Conservation (phyloP, 1,140 invertebrate species). For the Tetragonula clypearis region DNA sequence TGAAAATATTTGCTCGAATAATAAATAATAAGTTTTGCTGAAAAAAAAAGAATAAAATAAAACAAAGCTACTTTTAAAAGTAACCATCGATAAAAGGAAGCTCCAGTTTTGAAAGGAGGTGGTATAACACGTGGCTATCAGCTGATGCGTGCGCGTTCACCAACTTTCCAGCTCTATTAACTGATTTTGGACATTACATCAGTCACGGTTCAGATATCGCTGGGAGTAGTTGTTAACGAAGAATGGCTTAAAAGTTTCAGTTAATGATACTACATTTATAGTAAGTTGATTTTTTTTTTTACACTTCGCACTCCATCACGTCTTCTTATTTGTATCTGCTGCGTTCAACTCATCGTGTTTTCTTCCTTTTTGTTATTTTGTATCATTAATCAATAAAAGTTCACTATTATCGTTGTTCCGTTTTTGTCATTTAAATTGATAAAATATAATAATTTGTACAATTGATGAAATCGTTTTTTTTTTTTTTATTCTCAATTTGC, state of each 20-base stretch:
- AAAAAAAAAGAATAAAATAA: background rate
- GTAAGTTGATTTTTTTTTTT: background rate
- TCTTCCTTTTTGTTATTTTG: background rate
- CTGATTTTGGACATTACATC: slow-evolving; percentile 33
- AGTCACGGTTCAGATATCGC: slow-evolving; percentile 37
- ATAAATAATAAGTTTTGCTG: background rate
- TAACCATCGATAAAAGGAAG: background rate
- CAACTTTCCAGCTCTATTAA: slow-evolving; percentile 21
- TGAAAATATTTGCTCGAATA: background rate
- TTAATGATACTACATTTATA: background rate
- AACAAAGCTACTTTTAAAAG: background rate
- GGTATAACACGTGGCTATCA: slow-evolving; percentile 66
- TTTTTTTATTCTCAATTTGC: slow-evolving; percentile 5
- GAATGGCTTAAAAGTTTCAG: background rate
- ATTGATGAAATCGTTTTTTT: background rate
- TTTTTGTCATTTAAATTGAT: background rate
- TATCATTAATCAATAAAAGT: background rate
- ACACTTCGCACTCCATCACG: background rate
- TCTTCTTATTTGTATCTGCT: background rate
- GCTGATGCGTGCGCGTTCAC: slow-evolving; percentile 64
- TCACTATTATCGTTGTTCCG: too few species aligned
- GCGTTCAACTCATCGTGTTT: background rate
- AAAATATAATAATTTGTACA: background rate
- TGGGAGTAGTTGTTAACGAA: background rate
- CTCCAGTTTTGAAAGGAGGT: slow-evolving; percentile 21